A percentile compares a stretch with the other conserved stretches of the same genome.
Conservation (phyloP, 2,888 invertebrate species). For the Volucella bombylans region DNA sequence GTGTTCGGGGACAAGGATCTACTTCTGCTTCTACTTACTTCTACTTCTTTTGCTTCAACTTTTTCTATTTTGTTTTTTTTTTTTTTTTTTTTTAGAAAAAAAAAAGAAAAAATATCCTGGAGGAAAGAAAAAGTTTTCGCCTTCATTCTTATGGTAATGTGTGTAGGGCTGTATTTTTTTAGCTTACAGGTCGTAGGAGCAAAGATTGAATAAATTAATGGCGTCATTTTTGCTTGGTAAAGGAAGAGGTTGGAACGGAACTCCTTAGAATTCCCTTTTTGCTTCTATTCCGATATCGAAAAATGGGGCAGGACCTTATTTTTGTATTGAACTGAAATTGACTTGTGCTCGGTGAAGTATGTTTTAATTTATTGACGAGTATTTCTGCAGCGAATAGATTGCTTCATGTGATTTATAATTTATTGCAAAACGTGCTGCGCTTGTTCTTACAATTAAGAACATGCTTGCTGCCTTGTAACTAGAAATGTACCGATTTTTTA, state of each 20-base stretch:
- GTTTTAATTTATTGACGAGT: conserved; percentile 33
- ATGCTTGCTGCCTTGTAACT: background rate
- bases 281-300: background rate
- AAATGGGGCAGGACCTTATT: conserved; percentile 11
- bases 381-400: conserved; percentile 29
- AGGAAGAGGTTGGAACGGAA: conserved; percentile 7
- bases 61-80: too few species aligned
- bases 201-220: conserved; percentile 48
- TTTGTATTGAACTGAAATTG: conserved; percentile 43
- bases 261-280: background rate
- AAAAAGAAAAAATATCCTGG: background rate
- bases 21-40: too few species aligned
- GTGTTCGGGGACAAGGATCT: conserved; percentile 3
- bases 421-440: conserved; percentile 24
- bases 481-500: background rate
- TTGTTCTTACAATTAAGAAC: too few species aligned
- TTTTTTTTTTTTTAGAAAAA: background rate
- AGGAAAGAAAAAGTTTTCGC: conserved; percentile 16
- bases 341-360: conserved; percentile 41
- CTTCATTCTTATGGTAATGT: conserved; percentile 48
- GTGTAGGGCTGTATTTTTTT: conserved; percentile 15
- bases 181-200: conserved; percentile 1
- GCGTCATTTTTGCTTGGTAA: conserved; percentile 35
- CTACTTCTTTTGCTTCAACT: too few species aligned
- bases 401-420: conserved; percentile 37